Base-by-base conservation (phyloP, 23 tunicate genomes). In the Phallusia fumigata region DNA sequence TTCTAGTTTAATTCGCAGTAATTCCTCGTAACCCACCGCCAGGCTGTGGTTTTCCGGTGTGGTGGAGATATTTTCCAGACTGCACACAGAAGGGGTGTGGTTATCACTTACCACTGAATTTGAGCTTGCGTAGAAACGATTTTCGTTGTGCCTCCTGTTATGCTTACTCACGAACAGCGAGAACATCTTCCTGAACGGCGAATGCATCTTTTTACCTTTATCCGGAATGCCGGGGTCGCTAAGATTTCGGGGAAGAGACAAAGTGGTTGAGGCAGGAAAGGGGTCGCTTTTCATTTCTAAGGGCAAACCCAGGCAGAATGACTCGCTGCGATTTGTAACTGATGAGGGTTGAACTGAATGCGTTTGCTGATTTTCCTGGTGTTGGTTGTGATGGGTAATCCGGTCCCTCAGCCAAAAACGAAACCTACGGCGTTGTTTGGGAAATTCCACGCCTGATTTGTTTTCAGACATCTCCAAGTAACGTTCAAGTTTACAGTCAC, bases 81-180 rank as follows among this genome's bases (percentile, higher is more conserved):
- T 58, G 16, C 69, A 58, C 28, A 21, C 2, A 22, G 69, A 58
- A 58, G 28, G 26, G 2, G 69, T 58, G 69, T 58, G 26, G 69
- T 24, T 58, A 24, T 58, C 69, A 13, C 69, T 58, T 40, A 40
- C 47, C 69, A 58, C 69, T 5, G 69, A 58, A 24, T 58, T 58
- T 22, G 69, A 22, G 69, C 69, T 58, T 22, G 69, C 28, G 28
- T 58, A 58, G 69, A 21, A 58, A 24, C 28, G 69, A 21, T 24
- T 22, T 24, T 58, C 69, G 69, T 58, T 24, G 15, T 58, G 69
- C 69, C 28, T 58, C 28, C 28, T 8, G 16, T 58, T 22, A 58
- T 58, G 69, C 69, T 58, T 58, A 24, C 69, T 58, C 69, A 58
- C 69, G 69, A 58, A 58, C 69, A 58, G 69, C 69, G 69, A 58